Percentiles rank a stretch among this genome's conserved stretches.
These are phyloP conservation scores for Metopia argyrocephala DNA, from an alignment of 2,888 invertebrate genomes.

Conservation along the genomic window DNA sequence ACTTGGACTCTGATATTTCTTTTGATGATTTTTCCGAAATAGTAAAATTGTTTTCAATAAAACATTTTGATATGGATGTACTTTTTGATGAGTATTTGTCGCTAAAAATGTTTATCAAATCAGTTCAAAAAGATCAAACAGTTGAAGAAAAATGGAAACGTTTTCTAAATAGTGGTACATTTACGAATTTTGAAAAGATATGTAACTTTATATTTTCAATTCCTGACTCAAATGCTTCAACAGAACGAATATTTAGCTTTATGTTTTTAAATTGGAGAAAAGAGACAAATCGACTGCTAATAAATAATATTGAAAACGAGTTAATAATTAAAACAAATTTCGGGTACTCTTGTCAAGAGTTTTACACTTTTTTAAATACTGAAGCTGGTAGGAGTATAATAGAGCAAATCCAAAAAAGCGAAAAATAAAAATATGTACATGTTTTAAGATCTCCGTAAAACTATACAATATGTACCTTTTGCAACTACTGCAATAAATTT, in stretches of 20 bases:
- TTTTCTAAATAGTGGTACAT: conserved; percentile 5
- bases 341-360: background rate
- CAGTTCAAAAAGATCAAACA: conserved; percentile 3
- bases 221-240: too few species aligned
- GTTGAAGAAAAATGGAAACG: background rate
- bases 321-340: background rate
- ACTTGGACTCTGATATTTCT: background rate
- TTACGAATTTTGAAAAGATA: conserved; percentile 13
- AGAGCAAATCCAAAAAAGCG: too few species aligned
- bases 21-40: conserved; percentile 16
- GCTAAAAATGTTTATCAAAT: conserved; percentile 9
- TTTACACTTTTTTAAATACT: background rate
- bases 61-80: conserved; percentile 18
- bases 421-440: too few species aligned
- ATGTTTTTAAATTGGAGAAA: conserved; percentile 4
- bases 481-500: too few species aligned
- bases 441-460: too few species aligned
- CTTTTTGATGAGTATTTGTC: conserved; percentile 5
- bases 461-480: too few species aligned
- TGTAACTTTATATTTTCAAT: too few species aligned
- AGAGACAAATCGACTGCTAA: background rate
- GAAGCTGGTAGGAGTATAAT: background rate
- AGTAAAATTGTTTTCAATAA: conserved; percentile 15
- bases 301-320: background rate
- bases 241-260: background rate